phyloP scores from a whole-genome alignment of 1,140 invertebrate genomes.

The Scylla paramamosain region DNA sequence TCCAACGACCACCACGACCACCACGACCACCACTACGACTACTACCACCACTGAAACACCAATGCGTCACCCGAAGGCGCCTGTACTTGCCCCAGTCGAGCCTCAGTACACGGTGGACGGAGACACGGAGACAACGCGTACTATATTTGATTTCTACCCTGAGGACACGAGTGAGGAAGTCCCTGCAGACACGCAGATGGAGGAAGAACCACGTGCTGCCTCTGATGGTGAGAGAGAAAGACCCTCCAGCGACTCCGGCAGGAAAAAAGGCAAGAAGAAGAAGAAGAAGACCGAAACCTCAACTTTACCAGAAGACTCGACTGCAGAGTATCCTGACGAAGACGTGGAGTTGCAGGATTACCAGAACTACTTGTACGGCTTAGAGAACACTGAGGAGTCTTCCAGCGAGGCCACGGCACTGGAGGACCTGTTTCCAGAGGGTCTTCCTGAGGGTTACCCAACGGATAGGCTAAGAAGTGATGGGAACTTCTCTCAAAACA shows the following conservation, averaged over 20 bases:
- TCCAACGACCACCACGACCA: neutral
- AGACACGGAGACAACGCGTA: slow-evolving; percentile 9
- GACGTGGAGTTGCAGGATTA: slow-evolving; percentile 33
- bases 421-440: slow-evolving; percentile 48
- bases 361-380: slow-evolving; percentile 43
- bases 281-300: neutral
- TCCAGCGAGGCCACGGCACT: neutral
- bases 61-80: slow-evolving; percentile 45
- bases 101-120: slow-evolving; percentile 65
- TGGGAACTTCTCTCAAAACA: slow-evolving; percentile 12
- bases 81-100: slow-evolving; percentile 43
- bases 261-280: slow-evolving; percentile 34
- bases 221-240: neutral
- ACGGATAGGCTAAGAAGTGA: slow-evolving; percentile 46
- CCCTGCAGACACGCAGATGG: neutral
- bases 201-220: neutral
- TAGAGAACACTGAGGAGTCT: slow-evolving; percentile 26
- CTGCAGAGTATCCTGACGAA: neutral
- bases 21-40: neutral
- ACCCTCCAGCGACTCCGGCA: neutral
- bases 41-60: neutral
- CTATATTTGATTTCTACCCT: slow-evolving; percentile 62
- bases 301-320: neutral
- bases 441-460: slow-evolving; percentile 57
- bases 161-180: neutral